These are phyloP conservation scores for Crematogaster levior DNA, from an alignment of 2,888 invertebrate species.

Conservation along the genomic window DNA sequence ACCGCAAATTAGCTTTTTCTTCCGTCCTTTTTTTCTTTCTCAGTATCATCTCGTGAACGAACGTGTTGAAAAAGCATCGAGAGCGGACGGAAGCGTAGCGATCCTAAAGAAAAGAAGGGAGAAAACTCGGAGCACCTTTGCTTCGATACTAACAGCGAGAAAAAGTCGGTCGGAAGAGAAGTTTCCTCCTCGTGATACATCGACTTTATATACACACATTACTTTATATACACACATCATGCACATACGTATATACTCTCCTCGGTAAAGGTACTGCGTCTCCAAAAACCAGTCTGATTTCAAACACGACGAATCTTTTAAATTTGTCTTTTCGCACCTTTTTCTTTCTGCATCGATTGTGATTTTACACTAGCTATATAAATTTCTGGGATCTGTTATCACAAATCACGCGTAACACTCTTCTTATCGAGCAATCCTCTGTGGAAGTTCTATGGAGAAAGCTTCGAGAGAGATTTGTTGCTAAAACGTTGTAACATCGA, in stretches of 20 bases:
- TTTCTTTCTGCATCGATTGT: not conserved
- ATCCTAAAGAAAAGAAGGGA: constrained; percentile 42
- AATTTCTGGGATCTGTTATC: constrained; percentile 36
- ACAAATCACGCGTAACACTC: constrained; percentile 29
- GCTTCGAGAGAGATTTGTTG: not conserved
- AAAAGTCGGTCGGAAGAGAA: constrained; percentile 41
- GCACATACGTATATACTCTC: not conserved
- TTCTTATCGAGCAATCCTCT: not conserved
- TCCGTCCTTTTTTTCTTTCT: not conserved
- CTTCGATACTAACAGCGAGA: constrained; percentile 30
- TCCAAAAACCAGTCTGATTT: constrained; percentile 1
- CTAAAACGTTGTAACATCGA: constrained; percentile 2
- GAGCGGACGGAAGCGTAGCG: not conserved
- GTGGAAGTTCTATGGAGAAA: not conserved
- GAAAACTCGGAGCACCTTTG: constrained; percentile 40
- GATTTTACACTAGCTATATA: constrained; percentile 49
- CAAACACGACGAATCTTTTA: constrained; percentile 28
- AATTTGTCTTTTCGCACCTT: constrained; percentile 4
- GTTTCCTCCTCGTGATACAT: constrained; percentile 56
- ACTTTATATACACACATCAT: not conserved
- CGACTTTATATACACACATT: not conserved
- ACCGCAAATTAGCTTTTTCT: constrained; percentile 27
- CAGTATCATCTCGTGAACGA: constrained; percentile 7
- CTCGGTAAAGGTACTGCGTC: not conserved
- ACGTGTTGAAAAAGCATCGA: not conserved